Evolutionary conservation across 2,888 invertebrate species (phyloP), one percentile per base, ranked within the genome.

Genomic region (Macropis europaea): DNA sequence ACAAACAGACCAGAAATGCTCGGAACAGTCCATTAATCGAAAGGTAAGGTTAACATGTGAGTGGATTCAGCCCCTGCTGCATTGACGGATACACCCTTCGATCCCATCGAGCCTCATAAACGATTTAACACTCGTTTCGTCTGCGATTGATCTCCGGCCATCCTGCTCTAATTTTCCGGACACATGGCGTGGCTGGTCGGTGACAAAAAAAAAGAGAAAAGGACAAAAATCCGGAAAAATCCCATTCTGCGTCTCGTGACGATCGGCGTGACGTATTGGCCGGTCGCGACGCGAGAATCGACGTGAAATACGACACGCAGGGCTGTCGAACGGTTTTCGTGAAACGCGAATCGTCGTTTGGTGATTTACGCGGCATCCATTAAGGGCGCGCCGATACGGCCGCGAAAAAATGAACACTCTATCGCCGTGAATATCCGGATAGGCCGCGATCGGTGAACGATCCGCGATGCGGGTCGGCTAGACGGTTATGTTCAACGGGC

Each of bases 401-500:
- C 42, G 13, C 19, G 43, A 45, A 61, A n/a, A n/a, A 66, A 66
- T 47, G 53, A 61, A 66, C 61, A 66, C 50, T 66, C 47, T 38
- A 67, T 53, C 47, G 38, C 5, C n/a, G n/a, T n/a, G 3, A 36
- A 32, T 22, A 43, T 50, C 36, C 6, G 22, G 6, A 22, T 22
- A 30, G 56, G 34, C 42, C 17, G 19, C 24, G 13, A 19, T 59
- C 9, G 28, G 40, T 11, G 17, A 30, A 30, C 28, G n/a, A 4
- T 13, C 1, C n/a, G 11, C 3, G 30, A 60, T 60, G 60, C 52
- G 60, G 60, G 60, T 17, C 17, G 43, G 42, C 48, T 50, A 59
- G 69, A 66, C 62, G 73, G 72, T 70, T 71, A 72, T 77, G 82
- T 73, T 82, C 77, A 81, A 82, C 78, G 81, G 74, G 61, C 61